Conservation (phyloP, 2,888 invertebrate species). For the Pammene aurita region DNA sequence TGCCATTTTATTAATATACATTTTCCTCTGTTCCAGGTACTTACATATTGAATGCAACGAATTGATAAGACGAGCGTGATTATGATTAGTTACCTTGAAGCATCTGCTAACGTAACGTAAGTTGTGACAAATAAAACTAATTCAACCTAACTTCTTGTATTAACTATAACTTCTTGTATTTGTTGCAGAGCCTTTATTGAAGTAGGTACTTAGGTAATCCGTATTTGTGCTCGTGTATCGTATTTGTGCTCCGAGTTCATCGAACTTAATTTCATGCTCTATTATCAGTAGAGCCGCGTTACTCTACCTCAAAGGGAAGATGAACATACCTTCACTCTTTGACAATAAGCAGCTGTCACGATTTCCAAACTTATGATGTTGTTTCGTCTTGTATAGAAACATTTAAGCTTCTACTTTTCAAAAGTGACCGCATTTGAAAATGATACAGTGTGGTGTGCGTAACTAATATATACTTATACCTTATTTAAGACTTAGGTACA, state of each 20-base stretch:
- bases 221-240: too few species aligned
- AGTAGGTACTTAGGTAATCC: background rate
- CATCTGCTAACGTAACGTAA: constrained; percentile 25
- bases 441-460: too few species aligned
- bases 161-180: too few species aligned
- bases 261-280: constrained; percentile 24
- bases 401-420: constrained; percentile 1
- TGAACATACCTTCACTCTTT: constrained; percentile 23
- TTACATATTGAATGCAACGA: constrained; percentile 14
- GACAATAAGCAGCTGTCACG: constrained; percentile 49
- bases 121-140: constrained; percentile 13
- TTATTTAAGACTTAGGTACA: background rate
- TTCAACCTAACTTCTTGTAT: too few species aligned
- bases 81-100: constrained; percentile 19
- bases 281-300: constrained; percentile 24
- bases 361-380: constrained; percentile 59
- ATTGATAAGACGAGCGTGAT: constrained; percentile 27
- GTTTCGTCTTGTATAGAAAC: constrained; percentile 40
- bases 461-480: background rate
- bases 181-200: background rate
- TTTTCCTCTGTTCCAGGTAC: constrained; percentile 70
- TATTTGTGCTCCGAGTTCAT: constrained; percentile 9
- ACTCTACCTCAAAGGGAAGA: constrained; percentile 31
- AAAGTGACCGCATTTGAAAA: too few species aligned
- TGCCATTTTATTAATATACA: constrained; percentile 42